Evolutionary conservation across 2,888 invertebrate species (phyloP), one percentile per base, ranked within the genome.

Genomic region (Drosophila putrida): DNA sequence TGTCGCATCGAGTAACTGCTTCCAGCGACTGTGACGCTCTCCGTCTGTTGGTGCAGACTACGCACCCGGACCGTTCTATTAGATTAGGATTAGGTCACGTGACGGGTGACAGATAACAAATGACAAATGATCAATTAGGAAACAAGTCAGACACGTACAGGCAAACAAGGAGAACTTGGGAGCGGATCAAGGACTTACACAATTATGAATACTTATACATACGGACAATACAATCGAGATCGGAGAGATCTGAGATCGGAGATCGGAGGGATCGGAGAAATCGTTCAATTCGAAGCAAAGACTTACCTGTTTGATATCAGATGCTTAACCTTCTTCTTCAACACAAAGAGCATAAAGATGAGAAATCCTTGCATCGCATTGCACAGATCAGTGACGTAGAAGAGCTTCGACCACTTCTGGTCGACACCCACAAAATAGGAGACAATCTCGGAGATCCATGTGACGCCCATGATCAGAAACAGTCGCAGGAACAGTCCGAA

Each of bases 401-500:
- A 92, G 11, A 91, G 64, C 76, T 91, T 90, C 2, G 88, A 78
- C 82, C 83, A 90, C 0, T 80, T 59, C 2, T 76, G 85, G 13
- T 91, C 93, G 4, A 66, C 57, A 66, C 94, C 94, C 1, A 94
- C 94, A 20, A 95, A 94, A 94, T 95, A 96, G 43, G 96, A 96
- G 65, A 97, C 93, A 51, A 96, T 94, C 90, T 97, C 97, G 93
- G 95, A 94, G 0, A 95, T 94, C 97, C 97, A 97, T 88, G 96
- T 97, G 15, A 96, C 95, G 0, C 97, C 97, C 96, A 97, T 97
- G 28, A 97, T 96, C 80, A 97, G 93, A 90, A 97, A 96, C 38
- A 97, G 93, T 88, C 97, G 96, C 82, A 97, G 88, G 90, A 97
- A 97, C 4, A 97, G 93, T 31, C 95, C 95, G 90, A 96, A 96